These are phyloP conservation scores for Hemibagrus wyckioides DNA, from an alignment of 2,113 vertebrate species.

Conservation along the genomic window DNA sequence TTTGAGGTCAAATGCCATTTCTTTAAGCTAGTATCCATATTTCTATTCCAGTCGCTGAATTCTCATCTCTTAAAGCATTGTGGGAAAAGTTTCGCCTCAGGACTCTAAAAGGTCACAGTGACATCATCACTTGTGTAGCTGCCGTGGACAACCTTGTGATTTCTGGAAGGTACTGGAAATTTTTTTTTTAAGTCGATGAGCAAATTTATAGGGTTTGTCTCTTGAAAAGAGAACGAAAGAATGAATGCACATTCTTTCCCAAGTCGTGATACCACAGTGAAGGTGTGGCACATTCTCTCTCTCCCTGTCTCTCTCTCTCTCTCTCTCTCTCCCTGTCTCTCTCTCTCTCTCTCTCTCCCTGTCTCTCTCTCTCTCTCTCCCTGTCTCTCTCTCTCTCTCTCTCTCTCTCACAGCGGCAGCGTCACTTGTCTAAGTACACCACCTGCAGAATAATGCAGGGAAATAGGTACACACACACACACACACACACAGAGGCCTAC, in stretches of 20 bases:
- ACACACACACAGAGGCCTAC: slow-evolving; percentile 51
- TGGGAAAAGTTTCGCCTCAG: slow-evolving; percentile 78
- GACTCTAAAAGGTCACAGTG: slow-evolving; percentile 76
- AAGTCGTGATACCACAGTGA: slow-evolving; percentile 78
- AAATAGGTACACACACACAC: slow-evolving; percentile 65
- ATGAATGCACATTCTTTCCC: slow-evolving; percentile 12
- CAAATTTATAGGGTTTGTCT: slow-evolving; percentile 8
- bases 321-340: too few species aligned
- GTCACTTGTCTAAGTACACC: slow-evolving; percentile 75
- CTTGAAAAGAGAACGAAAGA: slow-evolving; percentile 26
- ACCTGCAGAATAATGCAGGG: slow-evolving; percentile 73
- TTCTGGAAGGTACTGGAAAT: slow-evolving; percentile 75
- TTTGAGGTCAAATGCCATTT: too few species aligned
- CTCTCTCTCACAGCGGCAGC: slow-evolving; percentile 74
- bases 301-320: too few species aligned
- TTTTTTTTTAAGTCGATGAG: not conserved
- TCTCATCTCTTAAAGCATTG: slow-evolving; percentile 61
- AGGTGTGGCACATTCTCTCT: slow-evolving; percentile 82
- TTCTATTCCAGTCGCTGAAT: slow-evolving; percentile 62
- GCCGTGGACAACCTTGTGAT: slow-evolving; percentile 77
- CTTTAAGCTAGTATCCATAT: not conserved
- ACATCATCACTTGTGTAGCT: slow-evolving; percentile 77
- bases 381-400: too few species aligned
- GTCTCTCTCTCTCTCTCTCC: too few species aligned
- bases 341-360: too few species aligned